These are phyloP conservation scores for Echinops telfairi DNA, from an alignment of 2,113 vertebrate genomes.

Conservation along the genomic window DNA sequence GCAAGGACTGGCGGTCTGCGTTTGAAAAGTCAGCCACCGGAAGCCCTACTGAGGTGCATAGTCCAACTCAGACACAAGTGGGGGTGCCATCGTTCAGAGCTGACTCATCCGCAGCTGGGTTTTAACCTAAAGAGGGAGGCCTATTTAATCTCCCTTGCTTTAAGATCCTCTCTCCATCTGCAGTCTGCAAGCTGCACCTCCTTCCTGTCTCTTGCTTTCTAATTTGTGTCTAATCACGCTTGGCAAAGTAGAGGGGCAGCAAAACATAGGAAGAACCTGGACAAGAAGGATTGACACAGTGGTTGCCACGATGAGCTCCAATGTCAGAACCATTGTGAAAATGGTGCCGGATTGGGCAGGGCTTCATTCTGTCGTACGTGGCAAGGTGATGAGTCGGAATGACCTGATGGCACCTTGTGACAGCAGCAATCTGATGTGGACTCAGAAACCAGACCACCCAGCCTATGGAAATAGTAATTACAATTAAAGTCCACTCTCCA, in stretches of 20 bases:
- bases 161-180: not conserved
- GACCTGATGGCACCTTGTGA: too few species aligned
- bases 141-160: not conserved
- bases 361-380: too few species aligned
- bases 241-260: too few species aligned
- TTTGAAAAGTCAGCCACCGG: not conserved
- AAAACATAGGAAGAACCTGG: too few species aligned
- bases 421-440: too few species aligned
- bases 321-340: too few species aligned
- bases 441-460: slow-evolving; percentile 7
- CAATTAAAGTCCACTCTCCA: slow-evolving; percentile 11
- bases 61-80: not conserved
- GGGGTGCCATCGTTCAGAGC: not conserved
- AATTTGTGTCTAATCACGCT: not conserved
- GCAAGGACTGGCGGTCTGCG: not conserved
- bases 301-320: too few species aligned
- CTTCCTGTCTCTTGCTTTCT: slow-evolving; percentile 8
- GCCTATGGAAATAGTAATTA: slow-evolving; percentile 1
- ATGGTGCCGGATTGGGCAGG: too few species aligned
- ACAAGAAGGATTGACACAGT: too few species aligned
- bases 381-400: too few species aligned
- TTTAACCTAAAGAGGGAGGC: not conserved
- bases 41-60: not conserved
- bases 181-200: not conserved
- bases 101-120: not conserved